A percentile compares a stretch with the other conserved stretches of the same genome.
Evolutionary conservation across 2,113 vertebrate species (phyloP).

Genomic region (Proteles cristata): DNA sequence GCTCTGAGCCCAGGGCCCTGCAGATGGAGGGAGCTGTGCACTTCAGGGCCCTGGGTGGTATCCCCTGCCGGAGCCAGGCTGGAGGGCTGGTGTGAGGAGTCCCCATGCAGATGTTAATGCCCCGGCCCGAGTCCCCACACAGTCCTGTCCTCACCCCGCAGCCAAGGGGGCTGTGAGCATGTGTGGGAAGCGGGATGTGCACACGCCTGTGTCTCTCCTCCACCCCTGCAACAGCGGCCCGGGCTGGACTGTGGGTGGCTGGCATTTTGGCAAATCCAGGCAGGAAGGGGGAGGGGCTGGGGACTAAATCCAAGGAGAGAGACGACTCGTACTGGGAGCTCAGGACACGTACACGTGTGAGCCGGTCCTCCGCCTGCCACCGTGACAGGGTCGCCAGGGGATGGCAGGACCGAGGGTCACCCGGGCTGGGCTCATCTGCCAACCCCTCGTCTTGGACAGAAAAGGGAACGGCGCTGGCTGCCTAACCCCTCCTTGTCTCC

Average conservation of each 20-base stretch:
- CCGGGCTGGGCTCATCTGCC: background rate
- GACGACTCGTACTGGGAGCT: background rate
- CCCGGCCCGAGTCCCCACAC: background rate
- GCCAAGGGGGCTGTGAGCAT: background rate
- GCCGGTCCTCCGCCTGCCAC: rapidly evolving
- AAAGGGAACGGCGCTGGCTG: background rate
- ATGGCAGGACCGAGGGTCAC: background rate
- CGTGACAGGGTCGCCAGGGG: background rate
- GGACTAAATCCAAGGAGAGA: background rate
- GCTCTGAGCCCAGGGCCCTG: background rate
- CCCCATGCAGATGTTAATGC: background rate
- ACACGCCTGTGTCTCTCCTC: background rate
- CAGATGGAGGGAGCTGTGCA: background rate
- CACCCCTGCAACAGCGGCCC: background rate
- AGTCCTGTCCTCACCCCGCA: background rate
- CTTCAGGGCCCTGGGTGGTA: rapidly evolving
- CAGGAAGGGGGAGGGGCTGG: background rate
- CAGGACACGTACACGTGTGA: rapidly evolving
- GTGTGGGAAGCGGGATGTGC: rapidly evolving
- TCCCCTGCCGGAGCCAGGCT: background rate
- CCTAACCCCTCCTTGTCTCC: background rate
- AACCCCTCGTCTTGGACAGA: background rate
- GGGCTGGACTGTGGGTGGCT: background rate
- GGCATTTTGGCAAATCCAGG: background rate
- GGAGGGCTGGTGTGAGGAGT: rapidly evolving